Conservation (phyloP, 2,888 invertebrate genomes). For the Coecobrya sp. region DNA sequence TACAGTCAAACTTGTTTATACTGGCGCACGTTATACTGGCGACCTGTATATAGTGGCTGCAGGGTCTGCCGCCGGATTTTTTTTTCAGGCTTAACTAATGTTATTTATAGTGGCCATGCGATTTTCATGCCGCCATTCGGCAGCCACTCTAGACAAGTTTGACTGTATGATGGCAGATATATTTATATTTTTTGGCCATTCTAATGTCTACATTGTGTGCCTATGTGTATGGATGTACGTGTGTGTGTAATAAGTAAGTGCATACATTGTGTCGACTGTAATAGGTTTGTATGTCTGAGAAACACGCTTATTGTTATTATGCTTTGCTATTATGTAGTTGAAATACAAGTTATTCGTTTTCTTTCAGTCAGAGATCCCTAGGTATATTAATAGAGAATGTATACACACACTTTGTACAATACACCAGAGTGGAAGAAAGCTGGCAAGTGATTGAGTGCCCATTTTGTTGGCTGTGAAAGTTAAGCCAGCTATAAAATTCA, state of each 20-base stretch:
- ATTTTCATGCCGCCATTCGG: no score
- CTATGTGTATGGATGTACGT: no score
- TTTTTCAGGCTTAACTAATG: no score
- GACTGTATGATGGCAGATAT: no score
- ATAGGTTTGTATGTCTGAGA: background rate
- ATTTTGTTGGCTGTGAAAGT: constrained; percentile 82
- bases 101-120: no score
- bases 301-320: constrained; percentile 15
- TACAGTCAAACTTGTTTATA: no score
- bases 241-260: background rate
- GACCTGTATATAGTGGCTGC: no score
- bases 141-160: no score
- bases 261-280: background rate
- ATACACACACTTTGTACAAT: constrained; percentile 58
- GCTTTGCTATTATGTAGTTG: background rate
- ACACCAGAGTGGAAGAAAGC: constrained; percentile 67
- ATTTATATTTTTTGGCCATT: background rate
- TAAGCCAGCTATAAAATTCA: constrained; percentile 82
- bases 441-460: constrained; percentile 82
- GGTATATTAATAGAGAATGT: constrained; percentile 36
- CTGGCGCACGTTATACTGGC: no score
- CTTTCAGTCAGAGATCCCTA: constrained; percentile 16
- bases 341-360: background rate
- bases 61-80: no score
- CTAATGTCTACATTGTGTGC: background rate